A percentile compares a stretch with the other conserved stretches of the same genome.
Conservation (phyloP, 2,797 vertebrate genomes). For the Danio kyathit region DNA sequence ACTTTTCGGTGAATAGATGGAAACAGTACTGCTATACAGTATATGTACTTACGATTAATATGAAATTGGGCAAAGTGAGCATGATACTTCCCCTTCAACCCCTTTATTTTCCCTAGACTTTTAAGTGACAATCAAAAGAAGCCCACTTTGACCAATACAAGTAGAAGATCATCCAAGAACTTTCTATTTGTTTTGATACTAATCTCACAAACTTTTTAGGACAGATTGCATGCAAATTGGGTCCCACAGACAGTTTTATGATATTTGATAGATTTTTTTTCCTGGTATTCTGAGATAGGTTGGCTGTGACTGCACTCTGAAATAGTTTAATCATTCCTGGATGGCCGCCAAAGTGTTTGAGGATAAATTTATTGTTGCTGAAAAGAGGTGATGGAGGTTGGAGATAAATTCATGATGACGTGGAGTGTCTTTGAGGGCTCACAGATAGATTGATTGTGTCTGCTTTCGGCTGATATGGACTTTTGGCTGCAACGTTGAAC, state of each 20-base stretch:
- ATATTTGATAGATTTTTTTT: constrained; percentile 36
- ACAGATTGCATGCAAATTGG: constrained; percentile 5
- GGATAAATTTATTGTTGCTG: constrained; percentile 42
- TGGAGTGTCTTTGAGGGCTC: constrained; percentile 34
- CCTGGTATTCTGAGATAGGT: constrained; percentile 20
- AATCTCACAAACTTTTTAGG: constrained; percentile 12
- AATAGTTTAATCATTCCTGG: constrained; percentile 49
- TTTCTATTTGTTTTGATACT: constrained; percentile 1
- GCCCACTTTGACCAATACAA: not conserved
- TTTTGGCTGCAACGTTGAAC: constrained; percentile 39
- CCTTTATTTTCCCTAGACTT: not conserved
- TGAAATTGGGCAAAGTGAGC: too few relatives aligned
- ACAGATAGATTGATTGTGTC: constrained; percentile 46
- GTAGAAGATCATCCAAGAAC: not conserved
- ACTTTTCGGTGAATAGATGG: too few relatives aligned
- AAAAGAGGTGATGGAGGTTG: constrained; percentile 49
- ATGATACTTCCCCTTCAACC: not conserved
- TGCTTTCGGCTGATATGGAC: constrained; percentile 33
- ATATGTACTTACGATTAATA: too few relatives aligned
- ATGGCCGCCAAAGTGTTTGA: constrained; percentile 31
- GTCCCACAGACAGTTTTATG: constrained; percentile 2
- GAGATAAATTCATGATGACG: constrained; percentile 51
- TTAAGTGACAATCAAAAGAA: not conserved
- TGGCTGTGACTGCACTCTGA: constrained; percentile 32
- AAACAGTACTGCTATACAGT: too few relatives aligned